Base-by-base conservation (phyloP, 1,140 invertebrate genomes). In the Pseudobourletiella spinata region DNA sequence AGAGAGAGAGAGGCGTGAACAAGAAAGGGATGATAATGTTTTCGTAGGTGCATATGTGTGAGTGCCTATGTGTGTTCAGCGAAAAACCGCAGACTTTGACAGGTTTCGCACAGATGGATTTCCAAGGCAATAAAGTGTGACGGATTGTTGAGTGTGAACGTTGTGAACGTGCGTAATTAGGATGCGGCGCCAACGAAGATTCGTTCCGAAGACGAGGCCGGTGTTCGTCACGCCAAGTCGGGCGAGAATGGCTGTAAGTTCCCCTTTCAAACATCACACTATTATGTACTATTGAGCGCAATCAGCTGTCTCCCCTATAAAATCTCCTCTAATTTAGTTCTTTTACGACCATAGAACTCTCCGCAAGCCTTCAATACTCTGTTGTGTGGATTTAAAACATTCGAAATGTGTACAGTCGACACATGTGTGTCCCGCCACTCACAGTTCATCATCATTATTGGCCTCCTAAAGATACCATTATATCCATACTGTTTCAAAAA, bases 151-250 rank as follows among this genome's bases (percentile, higher is more conserved):
- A 46, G 44, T 46, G 44, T 46, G 44, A 18, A 46, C 44, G 44
- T 6, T 46, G 44, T 46, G 44, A 18, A 46, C 44, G 44, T 6
- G 44, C 6, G 44, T 46, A 46, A 46, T 46, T 46, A 46, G 44
- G 44, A 46, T 46, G 44, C 8, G 44, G 44, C 44, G 44, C 44
- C 44, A 46, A 46, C 44, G 44, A 46, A 46, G 44, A 46, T 46
- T 46, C 44, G 44, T 20, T 14, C 44, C 44, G 44, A 46, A 46
- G 44, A 46, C 8, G 8, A 46, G 44, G 44, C 44, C 44, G 18
- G 44, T 46, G 44, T 46, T 46, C 18, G 44, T 46, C 8, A 46
- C 44, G 44, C 44, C 44, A 14, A 14, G 8, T 4, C 44, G 44
- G 8, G 44, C 44, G 22, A 46, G 44, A 46, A 46, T 46, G 44